A percentile compares a stretch with the other conserved stretches of the same genome.
Evolutionary conservation across 2,113 vertebrate species (phyloP).

Genomic region (Fregata magnificens): DNA sequence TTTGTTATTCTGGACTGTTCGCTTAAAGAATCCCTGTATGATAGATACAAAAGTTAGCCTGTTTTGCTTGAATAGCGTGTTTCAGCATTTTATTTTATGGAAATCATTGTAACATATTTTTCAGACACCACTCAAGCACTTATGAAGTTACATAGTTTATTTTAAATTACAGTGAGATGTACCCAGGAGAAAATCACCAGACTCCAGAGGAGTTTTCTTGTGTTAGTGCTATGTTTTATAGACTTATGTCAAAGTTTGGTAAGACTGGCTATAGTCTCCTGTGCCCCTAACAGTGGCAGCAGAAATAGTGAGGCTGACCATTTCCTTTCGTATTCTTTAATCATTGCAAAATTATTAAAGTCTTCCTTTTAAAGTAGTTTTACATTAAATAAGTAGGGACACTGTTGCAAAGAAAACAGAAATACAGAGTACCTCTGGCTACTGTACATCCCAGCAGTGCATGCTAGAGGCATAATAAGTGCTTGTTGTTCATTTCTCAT

Average conservation of each 20-base stretch:
- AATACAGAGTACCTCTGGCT: not conserved
- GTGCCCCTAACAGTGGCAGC: not conserved
- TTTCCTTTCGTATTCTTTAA: not conserved
- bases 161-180: conserved; percentile 24
- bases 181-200: not conserved
- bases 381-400: not conserved
- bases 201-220: not conserved
- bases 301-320: not conserved
- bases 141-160: not conserved
- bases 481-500: not conserved
- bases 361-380: not conserved
- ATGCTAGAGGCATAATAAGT: not conserved
- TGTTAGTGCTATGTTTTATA: not conserved
- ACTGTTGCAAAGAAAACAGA: not conserved
- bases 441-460: not conserved
- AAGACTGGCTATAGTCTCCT: not conserved
- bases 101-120: conserved; percentile 8
- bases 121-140: not conserved
- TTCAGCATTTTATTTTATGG: conserved; percentile 23
- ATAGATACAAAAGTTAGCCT: conserved; percentile 63
- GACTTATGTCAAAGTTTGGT: not conserved
- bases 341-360: not conserved
- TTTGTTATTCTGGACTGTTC: conserved; percentile 99
- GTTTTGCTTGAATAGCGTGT: not conserved
- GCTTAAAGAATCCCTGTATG: conserved; percentile 97